Base-by-base conservation (phyloP, 1,140 invertebrate genomes). In the Macrocentrus cingulum region DNA sequence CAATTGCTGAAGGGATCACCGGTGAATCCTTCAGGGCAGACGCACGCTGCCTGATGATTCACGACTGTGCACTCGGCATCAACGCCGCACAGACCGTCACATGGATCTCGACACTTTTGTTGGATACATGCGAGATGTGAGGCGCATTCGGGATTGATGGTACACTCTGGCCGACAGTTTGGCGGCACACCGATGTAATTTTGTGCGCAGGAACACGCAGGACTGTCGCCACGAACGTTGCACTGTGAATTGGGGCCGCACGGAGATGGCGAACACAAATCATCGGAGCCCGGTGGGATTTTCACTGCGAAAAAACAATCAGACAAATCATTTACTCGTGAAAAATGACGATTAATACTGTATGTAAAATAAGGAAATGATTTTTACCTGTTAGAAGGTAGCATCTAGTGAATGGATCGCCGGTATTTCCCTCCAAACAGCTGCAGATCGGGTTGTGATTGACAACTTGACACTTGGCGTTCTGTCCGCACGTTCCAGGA, bases 321-420 rank as follows among this genome's bases (percentile, higher is more conserved):
- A 34, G 15, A 15, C 2, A 32, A 42, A 16, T 44, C n/a, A 18
- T 44, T 8, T 0, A 34, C 0, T 11, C 13, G 22, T 13, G 15
- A 51, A 51, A 16, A 15, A 13, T 8, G 8, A 37, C 13, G 48
- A 60, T 18, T 55, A 11, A 50, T 39, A 45, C 8, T 6, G 19
- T 52, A 13, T 19, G 13, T 18, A 52, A 23, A 25, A 37, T 16
- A n/a, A 52, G 29, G 53, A 51, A 34, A 46, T 49, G 41, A 56
- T 62, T 84, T n/a, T n/a, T 82, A 88, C 86, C 82, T 79, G 82
- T 80, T 66, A 79, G 71, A 25, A 76, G 75, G 55, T 84, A 81
- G 69, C 90, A 91, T 65, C 84, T 84, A 23, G 81, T 82, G 69
- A 89, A 90, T 37, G 90, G 89, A 84, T 92, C 90, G 57, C 90